Evolutionary conservation across 1,140 invertebrate genomes (phyloP).

Genomic region (Drosophila nikananu): DNA sequence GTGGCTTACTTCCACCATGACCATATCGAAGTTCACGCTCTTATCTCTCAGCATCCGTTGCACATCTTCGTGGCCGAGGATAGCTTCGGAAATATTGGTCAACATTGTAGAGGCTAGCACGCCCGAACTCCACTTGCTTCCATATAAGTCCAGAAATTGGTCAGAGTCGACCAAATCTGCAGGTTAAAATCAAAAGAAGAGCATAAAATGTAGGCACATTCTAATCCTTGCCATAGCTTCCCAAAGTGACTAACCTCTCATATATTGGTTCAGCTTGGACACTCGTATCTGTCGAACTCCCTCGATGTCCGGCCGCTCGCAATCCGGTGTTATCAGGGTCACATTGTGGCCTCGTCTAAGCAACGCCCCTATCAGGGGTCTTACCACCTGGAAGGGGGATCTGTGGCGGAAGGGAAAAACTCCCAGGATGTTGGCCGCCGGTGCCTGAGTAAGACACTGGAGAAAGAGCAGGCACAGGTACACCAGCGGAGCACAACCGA

Average conservation of each 20-base stretch:
- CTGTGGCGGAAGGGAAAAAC: slow-evolving; percentile 28
- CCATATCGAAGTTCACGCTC: slow-evolving; percentile 56
- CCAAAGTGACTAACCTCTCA: slow-evolving; percentile 18
- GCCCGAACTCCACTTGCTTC: slow-evolving; percentile 37
- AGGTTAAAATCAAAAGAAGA: neutral
- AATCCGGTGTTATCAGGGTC: slow-evolving; percentile 34
- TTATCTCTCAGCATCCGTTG: slow-evolving; percentile 32
- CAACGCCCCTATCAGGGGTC: slow-evolving; percentile 32
- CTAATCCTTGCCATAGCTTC: neutral
- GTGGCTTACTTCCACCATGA: slow-evolving; percentile 44
- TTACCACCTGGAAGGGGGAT: slow-evolving; percentile 21
- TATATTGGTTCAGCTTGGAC: slow-evolving; percentile 13
- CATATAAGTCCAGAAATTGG: neutral
- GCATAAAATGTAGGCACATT: neutral
- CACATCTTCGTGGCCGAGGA: slow-evolving; percentile 40
- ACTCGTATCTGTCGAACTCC: slow-evolving; percentile 40
- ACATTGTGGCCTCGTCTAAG: slow-evolving; percentile 36
- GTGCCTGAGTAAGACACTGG: neutral
- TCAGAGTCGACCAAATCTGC: neutral
- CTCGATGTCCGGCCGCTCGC: neutral
- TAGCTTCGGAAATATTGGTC: slow-evolving; percentile 11
- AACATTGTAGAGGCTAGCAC: neutral
- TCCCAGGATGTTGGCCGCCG: slow-evolving; percentile 28
- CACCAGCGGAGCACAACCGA: slow-evolving; percentile 8
- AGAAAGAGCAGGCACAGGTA: neutral